Base-by-base conservation (phyloP, 2,113 vertebrate genomes). In the Mustela lutreola region DNA sequence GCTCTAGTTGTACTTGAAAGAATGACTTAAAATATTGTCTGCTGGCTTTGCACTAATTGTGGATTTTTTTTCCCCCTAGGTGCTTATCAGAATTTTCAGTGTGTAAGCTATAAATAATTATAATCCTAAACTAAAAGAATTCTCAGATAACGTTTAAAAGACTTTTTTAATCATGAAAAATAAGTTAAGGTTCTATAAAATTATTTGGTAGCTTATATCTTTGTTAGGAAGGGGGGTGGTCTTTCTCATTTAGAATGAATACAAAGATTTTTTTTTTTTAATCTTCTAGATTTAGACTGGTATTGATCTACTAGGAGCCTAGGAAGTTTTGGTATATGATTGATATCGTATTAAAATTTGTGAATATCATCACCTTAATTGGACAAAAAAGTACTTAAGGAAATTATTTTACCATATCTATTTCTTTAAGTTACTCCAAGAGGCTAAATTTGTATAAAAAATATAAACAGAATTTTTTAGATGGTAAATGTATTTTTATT, bases 31-130 rank as follows among this genome's bases (percentile, higher is more conserved):
- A 50, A 82, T 86, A 42, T 79, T 89, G 26, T 94, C 15, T 95
- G 58, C 87, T 96, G 45, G 73, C 97, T 96, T 89, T 97, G 92
- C 79, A 98, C 50, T 98, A 87, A 97, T 90, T 60, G 70, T 96
- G 48, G 39, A 85, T 94, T 96, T 97, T 96, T 97, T 31, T 73
- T 88, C 87, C 89, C 92, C 89, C 11, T 73, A 67, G 89, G 92
- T 98, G 22, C 42, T 80, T 45, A 8, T 87, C n/a, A 91, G 88
- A 62, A 79, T 98, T 98, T 94, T 45, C 60, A 97, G 42, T 48
- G 42, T 92, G 11, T 97, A 91, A 98, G 94, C 76, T 93, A 96
- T 93, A 96, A 94, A 76, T 48, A 80, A 95, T 92, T 76, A 14
- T 97, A 42, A 76, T 96, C 28, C 42, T 91, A 97, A 75, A 94